phyloP scores from a whole-genome alignment of 2,888 invertebrate species.

The Biston betularia region DNA sequence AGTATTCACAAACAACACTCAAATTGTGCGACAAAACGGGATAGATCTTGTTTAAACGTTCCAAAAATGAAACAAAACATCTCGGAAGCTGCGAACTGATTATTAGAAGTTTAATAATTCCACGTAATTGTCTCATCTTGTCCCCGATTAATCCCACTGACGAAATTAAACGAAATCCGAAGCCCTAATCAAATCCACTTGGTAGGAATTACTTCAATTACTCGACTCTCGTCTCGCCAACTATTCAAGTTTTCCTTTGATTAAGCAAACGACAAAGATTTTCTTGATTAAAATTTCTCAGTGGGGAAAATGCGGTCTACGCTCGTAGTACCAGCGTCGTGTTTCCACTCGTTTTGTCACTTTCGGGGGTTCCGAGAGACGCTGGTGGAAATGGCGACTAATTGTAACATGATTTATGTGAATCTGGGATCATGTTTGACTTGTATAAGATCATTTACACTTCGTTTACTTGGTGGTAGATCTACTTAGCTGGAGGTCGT shows the following conservation, averaged over 20 bases:
- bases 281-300: conserved; percentile 74
- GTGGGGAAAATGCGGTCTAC: conserved; percentile 53
- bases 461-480: too few relatives aligned
- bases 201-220: conserved; percentile 49
- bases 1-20: too few relatives aligned
- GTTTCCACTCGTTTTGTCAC: conserved; percentile 62
- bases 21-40: too few relatives aligned
- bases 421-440: not conserved
- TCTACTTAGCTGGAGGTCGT: too few relatives aligned
- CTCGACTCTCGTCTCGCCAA: conserved; percentile 48
- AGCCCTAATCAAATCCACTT: conserved; percentile 58
- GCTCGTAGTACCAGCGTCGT: conserved; percentile 43
- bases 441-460: too few relatives aligned
- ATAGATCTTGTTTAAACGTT: not conserved
- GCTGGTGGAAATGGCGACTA: conserved; percentile 47
- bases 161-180: conserved; percentile 53
- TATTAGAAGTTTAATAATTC: conserved; percentile 25
- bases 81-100: conserved; percentile 2
- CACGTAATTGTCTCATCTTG: conserved; percentile 37
- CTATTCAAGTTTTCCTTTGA: conserved; percentile 74
- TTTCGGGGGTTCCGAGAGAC: conserved; percentile 54
- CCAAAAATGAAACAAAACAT: conserved; percentile 1
- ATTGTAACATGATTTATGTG: conserved; percentile 44
- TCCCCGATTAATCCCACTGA: conserved; percentile 42
- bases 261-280: conserved; percentile 69